A percentile compares a stretch with the other conserved stretches of the same genome.
Evolutionary conservation across 2,113 vertebrate species (phyloP).

Genomic region (Grus americana): DNA sequence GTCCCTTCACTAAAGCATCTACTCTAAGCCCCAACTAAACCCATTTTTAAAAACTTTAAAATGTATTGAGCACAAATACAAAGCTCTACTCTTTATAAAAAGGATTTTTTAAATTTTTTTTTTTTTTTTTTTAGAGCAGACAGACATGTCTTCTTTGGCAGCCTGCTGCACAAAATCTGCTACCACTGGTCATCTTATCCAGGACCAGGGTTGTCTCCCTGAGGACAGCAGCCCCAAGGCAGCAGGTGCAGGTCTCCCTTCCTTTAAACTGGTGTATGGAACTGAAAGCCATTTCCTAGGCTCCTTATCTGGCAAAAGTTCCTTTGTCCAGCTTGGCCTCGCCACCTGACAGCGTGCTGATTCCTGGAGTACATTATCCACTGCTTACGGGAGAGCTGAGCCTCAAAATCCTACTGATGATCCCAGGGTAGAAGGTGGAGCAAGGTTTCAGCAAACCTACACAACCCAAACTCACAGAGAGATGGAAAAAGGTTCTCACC

Average conservation of each 20-base stretch:
- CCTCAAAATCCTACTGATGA: background rate
- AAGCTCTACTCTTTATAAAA: background rate
- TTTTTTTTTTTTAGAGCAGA: background rate
- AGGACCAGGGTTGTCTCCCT: background rate
- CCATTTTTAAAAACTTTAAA: background rate
- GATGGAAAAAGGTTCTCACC: background rate
- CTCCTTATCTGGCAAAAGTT: background rate
- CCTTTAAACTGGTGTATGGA: background rate
- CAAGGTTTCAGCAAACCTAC: background rate
- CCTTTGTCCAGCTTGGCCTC: background rate
- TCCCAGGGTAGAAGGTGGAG: background rate
- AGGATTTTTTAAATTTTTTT: rapidly evolving
- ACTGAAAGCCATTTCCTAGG: background rate
- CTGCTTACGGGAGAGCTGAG: background rate
- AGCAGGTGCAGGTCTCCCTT: background rate
- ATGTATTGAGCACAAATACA: background rate
- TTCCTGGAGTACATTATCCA: background rate
- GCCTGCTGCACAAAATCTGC: background rate
- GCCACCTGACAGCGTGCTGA: background rate
- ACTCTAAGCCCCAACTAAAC: background rate
- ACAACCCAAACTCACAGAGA: background rate
- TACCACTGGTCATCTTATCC: background rate
- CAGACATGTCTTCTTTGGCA: background rate
- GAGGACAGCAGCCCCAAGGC: background rate
- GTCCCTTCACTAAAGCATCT: background rate